Conservation (phyloP, 2,888 invertebrate genomes). For the Tetragonula carbonaria region DNA sequence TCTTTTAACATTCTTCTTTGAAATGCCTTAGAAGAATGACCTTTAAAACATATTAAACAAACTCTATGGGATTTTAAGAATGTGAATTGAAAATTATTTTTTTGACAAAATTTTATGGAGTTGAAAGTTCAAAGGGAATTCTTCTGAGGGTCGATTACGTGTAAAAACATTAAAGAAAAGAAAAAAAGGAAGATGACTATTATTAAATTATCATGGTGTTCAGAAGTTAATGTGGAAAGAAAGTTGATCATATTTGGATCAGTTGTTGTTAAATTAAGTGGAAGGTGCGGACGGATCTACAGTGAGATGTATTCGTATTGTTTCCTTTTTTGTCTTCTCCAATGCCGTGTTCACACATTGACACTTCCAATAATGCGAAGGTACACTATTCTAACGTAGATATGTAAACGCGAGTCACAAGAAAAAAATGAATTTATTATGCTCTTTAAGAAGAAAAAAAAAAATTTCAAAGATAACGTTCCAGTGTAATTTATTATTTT, state of each 20-base stretch:
- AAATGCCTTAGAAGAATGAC: conserved; percentile 53
- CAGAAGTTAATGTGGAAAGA: neutral
- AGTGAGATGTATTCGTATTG: conserved; percentile 55
- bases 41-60: conserved; percentile 42
- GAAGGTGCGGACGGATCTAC: conserved; percentile 59
- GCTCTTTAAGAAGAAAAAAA: conserved; percentile 41
- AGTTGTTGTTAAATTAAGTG: conserved; percentile 69
- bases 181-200: conserved; percentile 1
- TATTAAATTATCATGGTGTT: conserved; percentile 9
- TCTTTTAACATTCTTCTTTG: conserved; percentile 2
- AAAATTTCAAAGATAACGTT: conserved; percentile 56
- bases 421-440: conserved; percentile 43
- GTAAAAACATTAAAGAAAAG: neutral
- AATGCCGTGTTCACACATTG: conserved; percentile 62
- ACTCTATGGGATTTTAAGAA: conserved; percentile 38
- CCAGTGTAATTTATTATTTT: conserved; percentile 74
- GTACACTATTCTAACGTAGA: conserved; percentile 63
- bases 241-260: conserved; percentile 50
- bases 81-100: conserved; percentile 58
- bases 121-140: conserved; percentile 49
- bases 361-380: conserved; percentile 63
- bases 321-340: conserved; percentile 64
- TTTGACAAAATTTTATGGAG: conserved; percentile 61
- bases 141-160: conserved; percentile 42
- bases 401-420: conserved; percentile 55